Evolutionary conservation across 2,113 vertebrate genomes (phyloP).

Genomic region (Lampris incognitus): DNA sequence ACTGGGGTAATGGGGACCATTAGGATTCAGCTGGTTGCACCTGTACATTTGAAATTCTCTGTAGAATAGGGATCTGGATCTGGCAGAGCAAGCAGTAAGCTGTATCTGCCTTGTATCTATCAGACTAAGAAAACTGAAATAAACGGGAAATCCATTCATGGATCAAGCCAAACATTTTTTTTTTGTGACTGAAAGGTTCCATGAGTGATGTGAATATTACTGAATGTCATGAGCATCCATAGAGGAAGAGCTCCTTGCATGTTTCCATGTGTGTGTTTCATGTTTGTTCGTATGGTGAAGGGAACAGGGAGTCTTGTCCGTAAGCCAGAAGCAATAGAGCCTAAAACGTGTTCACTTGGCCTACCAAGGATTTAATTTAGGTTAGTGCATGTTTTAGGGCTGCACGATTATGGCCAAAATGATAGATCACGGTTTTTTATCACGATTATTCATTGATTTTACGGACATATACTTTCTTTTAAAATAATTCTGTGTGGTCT

Average conservation of each 20-base stretch:
- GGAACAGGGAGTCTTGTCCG: background rate
- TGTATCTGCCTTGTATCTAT: too few species aligned
- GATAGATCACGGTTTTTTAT: too few species aligned
- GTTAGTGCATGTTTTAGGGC: background rate
- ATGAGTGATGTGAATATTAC: background rate
- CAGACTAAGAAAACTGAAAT: too few species aligned
- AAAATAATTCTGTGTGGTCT: too few species aligned
- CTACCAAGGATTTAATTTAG: background rate
- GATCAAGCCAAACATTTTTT: background rate
- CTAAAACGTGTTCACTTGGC: background rate
- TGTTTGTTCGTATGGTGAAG: conserved; percentile 7
- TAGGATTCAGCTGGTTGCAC: too few species aligned
- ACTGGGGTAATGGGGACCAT: too few species aligned
- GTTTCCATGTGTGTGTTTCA: background rate
- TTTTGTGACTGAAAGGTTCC: background rate
- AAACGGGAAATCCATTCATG: background rate
- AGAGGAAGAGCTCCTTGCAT: background rate
- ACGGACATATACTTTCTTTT: too few species aligned
- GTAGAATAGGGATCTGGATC: background rate
- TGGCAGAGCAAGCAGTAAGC: too few species aligned
- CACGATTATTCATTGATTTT: too few species aligned
- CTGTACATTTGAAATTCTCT: too few species aligned
- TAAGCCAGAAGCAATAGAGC: background rate
- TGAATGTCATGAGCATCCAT: background rate
- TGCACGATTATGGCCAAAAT: too few species aligned